A percentile compares a stretch with the other conserved stretches of the same genome.
Evolutionary conservation across 2,797 vertebrate genomes (phyloP).

Genomic region (Lerista edwardsae): DNA sequence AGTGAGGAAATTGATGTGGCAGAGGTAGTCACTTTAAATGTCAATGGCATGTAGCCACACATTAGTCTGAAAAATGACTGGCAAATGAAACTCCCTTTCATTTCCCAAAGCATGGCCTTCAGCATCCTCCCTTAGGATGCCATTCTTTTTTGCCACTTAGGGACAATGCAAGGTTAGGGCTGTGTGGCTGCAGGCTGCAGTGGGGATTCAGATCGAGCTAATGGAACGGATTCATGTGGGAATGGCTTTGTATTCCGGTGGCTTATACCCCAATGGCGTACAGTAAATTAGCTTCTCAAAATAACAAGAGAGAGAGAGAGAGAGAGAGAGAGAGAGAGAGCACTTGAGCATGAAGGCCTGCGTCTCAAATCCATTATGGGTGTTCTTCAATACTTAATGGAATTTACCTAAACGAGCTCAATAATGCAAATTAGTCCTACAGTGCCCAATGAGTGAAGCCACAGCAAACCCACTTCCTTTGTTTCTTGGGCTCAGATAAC

Average conservation of each 20-base stretch:
- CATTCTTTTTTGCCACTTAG: background rate
- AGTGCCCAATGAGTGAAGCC: background rate
- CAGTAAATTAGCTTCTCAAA: slow-evolving; percentile 18
- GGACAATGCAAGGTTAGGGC: background rate
- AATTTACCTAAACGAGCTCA: slow-evolving; percentile 13
- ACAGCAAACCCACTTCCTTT: background rate
- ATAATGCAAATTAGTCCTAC: background rate
- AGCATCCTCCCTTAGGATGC: background rate
- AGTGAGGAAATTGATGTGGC: background rate
- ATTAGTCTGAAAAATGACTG: slow-evolving; percentile 5
- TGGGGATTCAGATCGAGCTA: background rate
- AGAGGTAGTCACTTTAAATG: slow-evolving; percentile 14
- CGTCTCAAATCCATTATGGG: slow-evolving; percentile 18
- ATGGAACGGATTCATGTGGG: slow-evolving; percentile 4
- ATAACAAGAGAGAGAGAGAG: slow-evolving; percentile 7
- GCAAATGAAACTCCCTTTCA: slow-evolving; percentile 14
- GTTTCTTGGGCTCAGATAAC: background rate
- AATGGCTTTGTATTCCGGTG: background rate
- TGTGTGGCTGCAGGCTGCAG: background rate
- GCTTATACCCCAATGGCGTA: background rate
- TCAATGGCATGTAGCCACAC: slow-evolving; percentile 19
- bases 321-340: no score
- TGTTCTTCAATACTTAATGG: slow-evolving; percentile 29
- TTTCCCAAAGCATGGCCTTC: background rate
- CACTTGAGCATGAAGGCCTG: background rate